These are phyloP conservation scores for Carapus acus DNA, from an alignment of 2,797 vertebrate species.

Conservation along the genomic window DNA sequence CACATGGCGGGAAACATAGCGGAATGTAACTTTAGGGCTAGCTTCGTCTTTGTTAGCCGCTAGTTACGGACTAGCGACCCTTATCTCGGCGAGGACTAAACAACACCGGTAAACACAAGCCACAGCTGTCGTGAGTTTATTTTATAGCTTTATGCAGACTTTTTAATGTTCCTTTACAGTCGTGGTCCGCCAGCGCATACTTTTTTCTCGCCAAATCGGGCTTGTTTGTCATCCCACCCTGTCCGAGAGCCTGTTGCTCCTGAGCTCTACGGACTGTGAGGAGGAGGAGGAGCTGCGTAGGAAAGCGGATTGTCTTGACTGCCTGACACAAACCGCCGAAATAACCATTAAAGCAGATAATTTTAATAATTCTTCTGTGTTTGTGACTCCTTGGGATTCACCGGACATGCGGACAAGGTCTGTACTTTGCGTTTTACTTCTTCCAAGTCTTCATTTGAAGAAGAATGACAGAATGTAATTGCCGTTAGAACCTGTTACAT, in stretches of 20 bases:
- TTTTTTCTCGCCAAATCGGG: not conserved
- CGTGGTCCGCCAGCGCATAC: no score
- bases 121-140: no score
- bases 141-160: no score
- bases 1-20: fast-evolving
- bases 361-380: not conserved
- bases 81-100: conserved; percentile 7
- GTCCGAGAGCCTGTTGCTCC: conserved; percentile 71
- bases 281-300: conserved; percentile 60
- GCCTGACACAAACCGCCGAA: conserved; percentile 45
- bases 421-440: not conserved
- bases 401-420: fast-evolving
- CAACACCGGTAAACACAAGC: not conserved
- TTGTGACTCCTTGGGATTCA: not conserved
- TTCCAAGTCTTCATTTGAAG: not conserved
- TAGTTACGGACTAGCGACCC: conserved; percentile 32
- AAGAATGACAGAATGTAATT: not conserved
- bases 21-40: not conserved
- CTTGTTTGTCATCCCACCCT: conserved; percentile 25
- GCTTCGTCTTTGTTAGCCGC: conserved; percentile 35
- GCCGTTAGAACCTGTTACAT: conserved; percentile 15
- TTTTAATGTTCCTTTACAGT: no score
- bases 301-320: conserved; percentile 72
- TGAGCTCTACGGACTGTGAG: conserved; percentile 49
- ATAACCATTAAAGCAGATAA: conserved; percentile 18